A percentile compares a stretch with the other conserved stretches of the same genome.
Conservation (phyloP, 1,140 invertebrate genomes). For the Scaptomyza hsui region DNA sequence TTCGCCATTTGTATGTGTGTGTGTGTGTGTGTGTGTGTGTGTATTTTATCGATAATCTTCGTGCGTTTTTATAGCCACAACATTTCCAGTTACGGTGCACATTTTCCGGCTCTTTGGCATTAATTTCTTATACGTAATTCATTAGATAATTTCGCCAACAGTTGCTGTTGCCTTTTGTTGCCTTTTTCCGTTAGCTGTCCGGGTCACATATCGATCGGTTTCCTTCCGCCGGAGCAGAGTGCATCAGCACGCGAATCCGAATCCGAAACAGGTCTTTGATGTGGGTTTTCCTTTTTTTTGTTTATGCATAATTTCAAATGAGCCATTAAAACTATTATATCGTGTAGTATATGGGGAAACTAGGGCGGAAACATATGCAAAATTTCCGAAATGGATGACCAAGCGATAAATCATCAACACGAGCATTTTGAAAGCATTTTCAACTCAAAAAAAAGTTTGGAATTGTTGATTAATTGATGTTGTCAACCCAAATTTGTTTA, state of each 20-base stretch:
- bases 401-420: not conserved
- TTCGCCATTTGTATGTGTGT: too few species aligned
- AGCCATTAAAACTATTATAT: constrained; percentile 10
- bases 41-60: constrained; percentile 43
- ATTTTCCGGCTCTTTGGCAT: constrained; percentile 50
- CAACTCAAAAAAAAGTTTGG: not conserved
- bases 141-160: constrained; percentile 41
- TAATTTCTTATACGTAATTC: constrained; percentile 50
- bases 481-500: too few species aligned
- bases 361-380: too few species aligned
- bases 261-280: constrained; percentile 11
- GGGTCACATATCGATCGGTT: constrained; percentile 33
- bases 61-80: constrained; percentile 27
- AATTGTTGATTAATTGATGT: too few species aligned
- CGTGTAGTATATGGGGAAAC: not conserved
- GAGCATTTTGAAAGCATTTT: not conserved
- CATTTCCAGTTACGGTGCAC: constrained; percentile 34
- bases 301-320: constrained; percentile 3
- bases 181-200: not conserved
- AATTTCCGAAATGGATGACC: not conserved
- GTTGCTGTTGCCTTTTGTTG: constrained; percentile 10
- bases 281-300: not conserved
- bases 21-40: too few species aligned
- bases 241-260: constrained; percentile 9
- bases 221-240: not conserved